Base-by-base conservation (phyloP, 2,113 vertebrate genomes). In the Seriola rivoliana region DNA sequence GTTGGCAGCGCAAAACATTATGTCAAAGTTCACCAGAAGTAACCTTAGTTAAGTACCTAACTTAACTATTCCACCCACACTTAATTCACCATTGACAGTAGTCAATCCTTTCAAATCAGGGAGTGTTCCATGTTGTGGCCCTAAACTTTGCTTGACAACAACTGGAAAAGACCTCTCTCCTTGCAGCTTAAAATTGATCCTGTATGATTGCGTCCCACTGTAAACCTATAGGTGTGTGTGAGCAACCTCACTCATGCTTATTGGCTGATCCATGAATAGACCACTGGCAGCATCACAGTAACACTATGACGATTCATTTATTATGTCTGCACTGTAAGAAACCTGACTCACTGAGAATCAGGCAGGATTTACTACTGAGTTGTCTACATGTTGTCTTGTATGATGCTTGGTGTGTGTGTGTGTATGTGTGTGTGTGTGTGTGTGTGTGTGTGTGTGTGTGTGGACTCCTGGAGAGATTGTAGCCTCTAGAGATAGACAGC, bases 401-500 rank as follows among this genome's bases (percentile, higher is more conserved):
- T 73, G 44, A 66, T 48, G 55, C 65, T 50, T 32, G 46, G 46
- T 59, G 57, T 77, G 74, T 84, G 79, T 88, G 71, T 48, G 67
- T 68, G 32, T 75, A n/a, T n/a, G 60, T 70, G 36, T 71, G 60
- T 80, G 44, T 52, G 46, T 59, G 57, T 77, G 74, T 85, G 79
- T 52, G 46, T 59, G 57, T 77, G 74, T 85, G 79, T 88, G 71
- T 48, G 67, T 68, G 32, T 75, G 60, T 70, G 36, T 71, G 60
- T 80, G 44, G 25, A 76, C 86, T 87, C 65, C 80, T 67, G 58
- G 55, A 76, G 81, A 78, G 77, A 86, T 48, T 73, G 46, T 65
- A 66, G 84, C 84, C 82, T 87, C 78, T 42, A 80, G 87, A 87
- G 89, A 87, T 85, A 69, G 81, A 88, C 72, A 90, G 78, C 70